These are phyloP conservation scores for Ammodytes marinus DNA, from an alignment of 2,113 vertebrate genomes.

Conservation along the genomic window DNA sequence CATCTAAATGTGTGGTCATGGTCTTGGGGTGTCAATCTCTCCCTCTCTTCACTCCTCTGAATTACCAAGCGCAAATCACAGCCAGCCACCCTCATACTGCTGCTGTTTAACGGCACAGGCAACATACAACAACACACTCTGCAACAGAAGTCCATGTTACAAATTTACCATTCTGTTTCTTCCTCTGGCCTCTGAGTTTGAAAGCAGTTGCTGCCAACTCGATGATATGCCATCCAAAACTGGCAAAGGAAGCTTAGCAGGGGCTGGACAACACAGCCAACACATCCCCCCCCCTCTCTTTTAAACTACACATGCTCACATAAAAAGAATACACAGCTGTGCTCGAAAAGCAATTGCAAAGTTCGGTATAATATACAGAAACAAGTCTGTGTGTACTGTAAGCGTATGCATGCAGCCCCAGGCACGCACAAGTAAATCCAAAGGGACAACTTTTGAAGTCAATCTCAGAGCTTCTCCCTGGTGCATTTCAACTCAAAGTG, in stretches of 20 bases:
- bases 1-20: slow-evolving; percentile 15
- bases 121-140: slow-evolving; percentile 14
- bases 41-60: slow-evolving; percentile 4
- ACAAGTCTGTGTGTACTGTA: slow-evolving; percentile 9
- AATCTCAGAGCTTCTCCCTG: neutral
- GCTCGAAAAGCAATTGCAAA: slow-evolving; percentile 20
- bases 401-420: neutral
- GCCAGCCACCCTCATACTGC: slow-evolving; percentile 19
- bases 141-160: slow-evolving; percentile 49
- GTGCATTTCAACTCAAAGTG: neutral
- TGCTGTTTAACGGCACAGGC: slow-evolving; percentile 46
- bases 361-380: slow-evolving; percentile 19
- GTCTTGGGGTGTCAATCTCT: slow-evolving; percentile 14
- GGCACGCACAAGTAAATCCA: neutral
- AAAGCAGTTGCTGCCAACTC: slow-evolving; percentile 63
- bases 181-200: slow-evolving; percentile 37
- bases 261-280: slow-evolving; percentile 55
- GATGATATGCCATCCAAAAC: slow-evolving; percentile 57
- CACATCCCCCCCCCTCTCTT: neutral
- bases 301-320: slow-evolving; percentile 48
- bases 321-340: slow-evolving; percentile 60
- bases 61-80: slow-evolving; percentile 28
- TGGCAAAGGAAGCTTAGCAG: slow-evolving; percentile 52
- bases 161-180: slow-evolving; percentile 60
- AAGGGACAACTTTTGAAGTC: neutral